A percentile compares a stretch with the other conserved stretches of the same genome.
phyloP scores from a whole-genome alignment of 2,113 vertebrate genomes.

The Myiozetetes cayanensis region DNA sequence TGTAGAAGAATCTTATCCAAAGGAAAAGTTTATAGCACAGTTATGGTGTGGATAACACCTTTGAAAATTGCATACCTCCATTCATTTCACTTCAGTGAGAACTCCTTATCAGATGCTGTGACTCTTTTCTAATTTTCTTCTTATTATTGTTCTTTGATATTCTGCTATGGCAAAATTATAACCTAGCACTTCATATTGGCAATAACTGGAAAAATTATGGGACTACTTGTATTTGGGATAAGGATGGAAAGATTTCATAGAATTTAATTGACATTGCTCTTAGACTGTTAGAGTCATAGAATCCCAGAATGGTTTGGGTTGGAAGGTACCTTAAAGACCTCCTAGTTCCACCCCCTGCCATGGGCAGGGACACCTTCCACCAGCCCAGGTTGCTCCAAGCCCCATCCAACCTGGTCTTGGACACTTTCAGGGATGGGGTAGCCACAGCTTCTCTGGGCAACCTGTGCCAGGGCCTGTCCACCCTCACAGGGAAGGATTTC shows the following conservation, averaged over 20 bases:
- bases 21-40: background rate
- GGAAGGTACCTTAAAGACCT: background rate
- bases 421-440: background rate
- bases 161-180: background rate
- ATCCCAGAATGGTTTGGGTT: accelerated
- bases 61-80: background rate
- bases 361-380: background rate
- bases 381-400: background rate
- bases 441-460: background rate
- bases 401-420: background rate
- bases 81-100: background rate
- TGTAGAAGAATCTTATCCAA: background rate
- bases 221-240: background rate
- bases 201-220: background rate
- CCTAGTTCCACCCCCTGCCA: accelerated
- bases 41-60: background rate
- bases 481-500: background rate
- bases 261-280: background rate
- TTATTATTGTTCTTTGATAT: background rate
- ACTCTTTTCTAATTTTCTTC: background rate
- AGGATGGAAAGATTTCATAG: background rate
- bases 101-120: background rate
- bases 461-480: background rate
- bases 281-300: background rate
- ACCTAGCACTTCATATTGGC: background rate